Evolutionary conservation across 2,888 invertebrate genomes (phyloP), one percentile per base, ranked within the genome.

Genomic region (Nasonia oneida): DNA sequence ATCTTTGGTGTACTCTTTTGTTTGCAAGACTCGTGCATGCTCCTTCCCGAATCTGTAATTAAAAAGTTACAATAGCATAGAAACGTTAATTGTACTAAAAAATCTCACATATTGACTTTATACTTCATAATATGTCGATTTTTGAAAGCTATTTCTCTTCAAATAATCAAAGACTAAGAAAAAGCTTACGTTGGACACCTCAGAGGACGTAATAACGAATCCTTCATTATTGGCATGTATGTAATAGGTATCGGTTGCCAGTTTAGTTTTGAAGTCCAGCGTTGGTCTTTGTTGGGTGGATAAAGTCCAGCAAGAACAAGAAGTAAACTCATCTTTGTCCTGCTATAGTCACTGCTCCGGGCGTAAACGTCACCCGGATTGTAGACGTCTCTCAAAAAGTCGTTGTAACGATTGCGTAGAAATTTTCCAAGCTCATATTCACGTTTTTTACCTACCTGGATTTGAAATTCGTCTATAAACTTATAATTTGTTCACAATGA

Each of bases 271-370:
- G 93, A 91, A 88, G 95, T 94, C 96, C 96, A 96, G 81, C 90
- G 93, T 90, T 96, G 95, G 0, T 92, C 90, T 1, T 91, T 92
- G 15, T 91, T 89, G 0, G 96, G 96, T 1, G 96, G 96, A 92
- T 95, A 97, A 70, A 97, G 91, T 0, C 96, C 96, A 0, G 96
- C 95, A 84, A 96, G 93, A 4, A 96, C 96, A 50, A 96, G 93
- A 86, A 96, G 94, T 0, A 95, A 96, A 4, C 96, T 96, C 95
- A 96, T 96, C 92, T 97, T 95, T 0, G 97, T 97, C 73, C 97
- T 94, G 78, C 96, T 96, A 90, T 94, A 96, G 90, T 96, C 95
- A 0, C 97, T 96, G 53, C 96, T 96, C 70, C 95, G 94, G 14
- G 95, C 93, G 76, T 90, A 90, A 29, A 91, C 88, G 3, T 88